Evolutionary conservation across 2,797 vertebrate species (phyloP).

Genomic region (Chlorospingus flavigularis): DNA sequence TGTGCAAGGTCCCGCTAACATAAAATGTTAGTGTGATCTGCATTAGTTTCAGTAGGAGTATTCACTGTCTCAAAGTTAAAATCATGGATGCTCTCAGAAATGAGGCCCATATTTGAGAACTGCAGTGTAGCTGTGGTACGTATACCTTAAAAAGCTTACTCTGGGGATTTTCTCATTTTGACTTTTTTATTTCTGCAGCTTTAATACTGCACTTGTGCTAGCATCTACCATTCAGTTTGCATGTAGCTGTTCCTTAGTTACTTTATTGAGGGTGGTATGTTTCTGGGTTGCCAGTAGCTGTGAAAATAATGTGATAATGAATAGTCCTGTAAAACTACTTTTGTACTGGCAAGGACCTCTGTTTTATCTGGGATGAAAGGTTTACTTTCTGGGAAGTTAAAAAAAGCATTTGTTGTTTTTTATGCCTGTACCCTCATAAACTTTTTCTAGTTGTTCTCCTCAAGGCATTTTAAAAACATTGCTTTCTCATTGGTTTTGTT

Average conservation of each 20-base stretch:
- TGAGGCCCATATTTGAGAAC: neutral
- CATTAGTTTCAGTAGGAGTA: neutral
- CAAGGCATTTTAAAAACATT: neutral
- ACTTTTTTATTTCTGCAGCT: neutral
- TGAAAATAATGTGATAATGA: neutral
- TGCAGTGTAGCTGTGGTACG: neutral
- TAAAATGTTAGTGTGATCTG: neutral
- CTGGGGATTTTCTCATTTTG: neutral
- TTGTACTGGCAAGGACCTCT: neutral
- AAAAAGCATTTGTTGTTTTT: neutral
- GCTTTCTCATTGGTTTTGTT: neutral
- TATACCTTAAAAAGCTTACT: neutral
- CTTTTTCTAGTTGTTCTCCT: neutral
- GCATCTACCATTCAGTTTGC: neutral
- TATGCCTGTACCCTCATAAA: neutral
- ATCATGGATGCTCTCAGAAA: neutral
- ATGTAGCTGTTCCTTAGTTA: neutral
- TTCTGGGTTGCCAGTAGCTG: neutral
- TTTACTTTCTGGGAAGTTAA: neutral
- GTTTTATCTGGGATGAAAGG: constrained; percentile 4
- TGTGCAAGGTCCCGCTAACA: neutral
- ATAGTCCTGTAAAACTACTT: constrained; percentile 10
- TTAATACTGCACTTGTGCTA: neutral
- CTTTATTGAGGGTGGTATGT: neutral
- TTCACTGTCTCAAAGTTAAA: neutral